Evolutionary conservation across 2,797 vertebrate genomes (phyloP).

Genomic region (Scyliorhinus canicula): DNA sequence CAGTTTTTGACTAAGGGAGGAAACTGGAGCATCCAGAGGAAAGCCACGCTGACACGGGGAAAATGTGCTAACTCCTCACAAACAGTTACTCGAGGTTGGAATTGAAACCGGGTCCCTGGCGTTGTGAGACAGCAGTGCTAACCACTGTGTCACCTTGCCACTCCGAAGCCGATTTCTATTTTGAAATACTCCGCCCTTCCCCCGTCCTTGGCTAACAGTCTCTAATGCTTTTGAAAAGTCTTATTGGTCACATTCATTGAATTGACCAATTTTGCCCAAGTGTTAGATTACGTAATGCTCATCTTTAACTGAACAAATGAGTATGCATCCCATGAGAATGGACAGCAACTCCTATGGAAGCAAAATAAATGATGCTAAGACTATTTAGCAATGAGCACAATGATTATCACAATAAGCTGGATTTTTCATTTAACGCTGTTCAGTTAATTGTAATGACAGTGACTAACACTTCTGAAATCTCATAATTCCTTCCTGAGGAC

Average conservation of each 20-base stretch:
- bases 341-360: neutral
- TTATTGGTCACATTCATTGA: neutral
- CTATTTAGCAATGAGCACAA: constrained; percentile 4
- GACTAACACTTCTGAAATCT: constrained; percentile 52
- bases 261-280: neutral
- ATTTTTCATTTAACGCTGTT: constrained; percentile 44
- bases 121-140: too few species aligned
- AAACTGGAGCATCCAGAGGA: too few species aligned
- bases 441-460: constrained; percentile 48
- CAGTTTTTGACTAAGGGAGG: too few species aligned
- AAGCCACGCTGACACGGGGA: too few species aligned
- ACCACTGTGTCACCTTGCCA: too few species aligned
- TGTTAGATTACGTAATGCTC: neutral
- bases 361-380: neutral
- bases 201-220: neutral
- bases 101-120: too few species aligned
- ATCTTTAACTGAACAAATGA: neutral
- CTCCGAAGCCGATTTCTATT: too few species aligned
- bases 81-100: too few species aligned
- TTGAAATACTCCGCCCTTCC: neutral
- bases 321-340: too few species aligned
- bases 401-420: neutral
- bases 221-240: neutral
- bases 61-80: too few species aligned
- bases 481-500: constrained; percentile 47